A percentile compares a stretch with the other conserved stretches of the same genome.
Conservation (phyloP, 2,113 vertebrate genomes). For the Neoarius graeffei region DNA sequence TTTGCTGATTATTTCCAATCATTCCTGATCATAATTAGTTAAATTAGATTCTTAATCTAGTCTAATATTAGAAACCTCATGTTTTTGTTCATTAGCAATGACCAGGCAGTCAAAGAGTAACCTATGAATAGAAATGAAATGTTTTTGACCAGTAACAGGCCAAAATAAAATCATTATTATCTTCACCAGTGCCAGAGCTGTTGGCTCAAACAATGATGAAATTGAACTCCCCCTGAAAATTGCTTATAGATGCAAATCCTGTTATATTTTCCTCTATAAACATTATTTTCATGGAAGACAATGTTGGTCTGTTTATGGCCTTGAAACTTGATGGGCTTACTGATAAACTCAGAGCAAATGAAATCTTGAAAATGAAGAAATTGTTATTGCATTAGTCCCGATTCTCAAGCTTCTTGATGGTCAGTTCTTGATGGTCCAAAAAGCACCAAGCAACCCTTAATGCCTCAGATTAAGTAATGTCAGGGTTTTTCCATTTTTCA, state of each 20-base stretch:
- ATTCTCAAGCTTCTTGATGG: neutral
- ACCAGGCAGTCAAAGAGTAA: neutral
- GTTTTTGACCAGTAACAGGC: neutral
- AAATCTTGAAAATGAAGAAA: neutral
- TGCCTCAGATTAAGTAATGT: neutral
- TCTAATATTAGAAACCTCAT: neutral
- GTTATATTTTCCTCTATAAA: neutral
- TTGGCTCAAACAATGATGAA: constrained; percentile 11
- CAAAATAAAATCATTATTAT: constrained; percentile 9
- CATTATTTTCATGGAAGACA: neutral
- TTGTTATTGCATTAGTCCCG: neutral
- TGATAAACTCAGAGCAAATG: neutral
- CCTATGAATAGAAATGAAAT: constrained; percentile 9
- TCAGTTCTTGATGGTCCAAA: neutral
- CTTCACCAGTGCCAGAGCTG: neutral
- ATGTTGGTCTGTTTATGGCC: neutral
- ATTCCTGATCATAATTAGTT: neutral
- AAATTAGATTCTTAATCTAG: neutral
- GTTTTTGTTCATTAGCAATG: neutral
- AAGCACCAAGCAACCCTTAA: neutral
- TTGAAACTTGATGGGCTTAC: neutral
- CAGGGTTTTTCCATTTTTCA: neutral
- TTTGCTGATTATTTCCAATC: neutral
- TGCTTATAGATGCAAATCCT: neutral
- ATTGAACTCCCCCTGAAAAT: neutral